phyloP scores from a whole-genome alignment of 2,888 invertebrate genomes.

The Synanthedon formicaeformis region DNA sequence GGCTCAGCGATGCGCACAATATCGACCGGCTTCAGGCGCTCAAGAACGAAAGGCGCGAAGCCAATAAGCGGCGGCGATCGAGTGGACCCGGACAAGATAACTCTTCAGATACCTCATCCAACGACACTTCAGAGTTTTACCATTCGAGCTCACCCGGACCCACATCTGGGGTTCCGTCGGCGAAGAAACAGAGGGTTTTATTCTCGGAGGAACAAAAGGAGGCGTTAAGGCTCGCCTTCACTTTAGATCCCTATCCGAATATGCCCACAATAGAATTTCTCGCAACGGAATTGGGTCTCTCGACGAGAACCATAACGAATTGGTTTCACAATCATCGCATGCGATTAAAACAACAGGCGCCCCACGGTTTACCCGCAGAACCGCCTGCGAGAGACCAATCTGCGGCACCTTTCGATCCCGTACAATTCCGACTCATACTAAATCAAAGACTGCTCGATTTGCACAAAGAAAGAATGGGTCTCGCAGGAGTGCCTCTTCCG shows the following conservation, averaged over 20 bases:
- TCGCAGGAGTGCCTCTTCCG: constrained; percentile 80
- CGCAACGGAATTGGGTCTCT: constrained; percentile 89
- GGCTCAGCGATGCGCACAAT: constrained; percentile 96
- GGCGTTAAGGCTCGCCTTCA: constrained; percentile 92
- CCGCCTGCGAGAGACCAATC: constrained; percentile 81
- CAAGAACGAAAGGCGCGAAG: constrained; percentile 91
- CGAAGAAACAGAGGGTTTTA: constrained; percentile 93
- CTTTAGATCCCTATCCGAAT: constrained; percentile 96
- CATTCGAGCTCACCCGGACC: constrained; percentile 87
- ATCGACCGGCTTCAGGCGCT: constrained; percentile 91
- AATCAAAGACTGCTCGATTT: constrained; percentile 90
- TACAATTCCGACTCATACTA: constrained; percentile 88
- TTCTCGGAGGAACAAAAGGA: constrained; percentile 99
- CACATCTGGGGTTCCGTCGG: constrained; percentile 80
- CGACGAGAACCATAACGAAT: constrained; percentile 96
- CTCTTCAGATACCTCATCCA: constrained; percentile 88
- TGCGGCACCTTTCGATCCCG: constrained; percentile 87
- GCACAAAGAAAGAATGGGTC: constrained; percentile 85
- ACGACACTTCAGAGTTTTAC: constrained; percentile 90
- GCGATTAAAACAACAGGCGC: constrained; percentile 93
- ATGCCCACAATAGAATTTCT: constrained; percentile 96
- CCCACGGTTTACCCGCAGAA: constrained; percentile 80
- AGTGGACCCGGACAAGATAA: constrained; percentile 87
- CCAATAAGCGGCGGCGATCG: constrained; percentile 88
- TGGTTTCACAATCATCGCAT: constrained; percentile 99